Base-by-base conservation (phyloP, 2,113 vertebrate species). In the Cyrtonyx montezumae region DNA sequence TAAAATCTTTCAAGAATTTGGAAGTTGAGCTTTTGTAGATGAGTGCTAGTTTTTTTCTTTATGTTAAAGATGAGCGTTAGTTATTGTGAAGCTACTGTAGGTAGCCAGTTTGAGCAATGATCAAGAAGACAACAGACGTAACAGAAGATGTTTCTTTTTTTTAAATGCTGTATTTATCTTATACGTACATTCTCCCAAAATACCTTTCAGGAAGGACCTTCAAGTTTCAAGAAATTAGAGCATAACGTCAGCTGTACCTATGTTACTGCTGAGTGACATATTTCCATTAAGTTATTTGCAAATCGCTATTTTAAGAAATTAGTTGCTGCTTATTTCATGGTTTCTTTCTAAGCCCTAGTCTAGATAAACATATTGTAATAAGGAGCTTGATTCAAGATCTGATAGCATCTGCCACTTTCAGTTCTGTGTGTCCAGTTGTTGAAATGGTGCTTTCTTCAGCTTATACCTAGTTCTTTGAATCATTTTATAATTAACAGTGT, bases 311-410 rank as follows among this genome's bases (percentile, higher is more conserved):
- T 89, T 59, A 70, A 79, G 21, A 83, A 82, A 63, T 80, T 45
- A 18, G 55, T 59, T 20, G 2, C 45, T 85, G 37, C 55, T 79
- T 85, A 30, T 75, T 83, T 67, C 45, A 85, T 80, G 32, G 9
- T 42, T 91, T 37, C 34, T 87, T 79, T 90, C 59, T 46, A 83
- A 80, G 79, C 83, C 49, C 11, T 9, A 42, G 14, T 40, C 71
- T 80, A 71, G 69, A 88, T 95, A 93, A 93, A 77, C 58, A 79
- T 37, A 23, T 14, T 55, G 63, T 87, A 43, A 93, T 62, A 68
- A 80, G n/a, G 42, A 73, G 5, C 34, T 84, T 91, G 45, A 19
- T 42, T 66, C 65, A 42, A 83, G 63, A 70, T 43, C 20, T 36
- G 65, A 63, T 51, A 71, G 8, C 51, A 68, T 90, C 82, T 84